Conservation (phyloP, 2,113 vertebrate genomes). For the Ctenomys sociabilis region DNA sequence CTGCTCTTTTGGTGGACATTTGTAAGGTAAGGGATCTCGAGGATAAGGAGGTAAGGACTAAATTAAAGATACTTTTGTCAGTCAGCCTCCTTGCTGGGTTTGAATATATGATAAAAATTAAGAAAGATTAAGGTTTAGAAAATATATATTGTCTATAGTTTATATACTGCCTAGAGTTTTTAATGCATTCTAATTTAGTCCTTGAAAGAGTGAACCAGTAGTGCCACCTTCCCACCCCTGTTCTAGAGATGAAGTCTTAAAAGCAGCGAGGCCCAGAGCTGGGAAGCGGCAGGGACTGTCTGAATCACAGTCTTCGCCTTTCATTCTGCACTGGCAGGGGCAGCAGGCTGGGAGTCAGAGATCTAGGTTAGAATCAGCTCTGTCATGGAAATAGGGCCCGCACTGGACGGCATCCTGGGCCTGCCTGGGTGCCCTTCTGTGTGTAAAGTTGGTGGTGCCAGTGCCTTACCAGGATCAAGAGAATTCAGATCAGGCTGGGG, state of each 20-base stretch:
- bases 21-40: not conserved
- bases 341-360: not conserved
- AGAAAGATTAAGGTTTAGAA: not conserved
- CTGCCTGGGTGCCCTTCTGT: not conserved
- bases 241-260: not conserved
- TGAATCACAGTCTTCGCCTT: not conserved
- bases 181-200: not conserved
- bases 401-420: not conserved
- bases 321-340: not conserved
- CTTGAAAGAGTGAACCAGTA: not conserved
- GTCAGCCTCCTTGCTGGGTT: not conserved
- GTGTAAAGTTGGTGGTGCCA: not conserved
- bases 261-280: not conserved
- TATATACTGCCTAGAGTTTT: not conserved
- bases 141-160: not conserved
- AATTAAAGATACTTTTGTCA: not conserved
- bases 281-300: not conserved
- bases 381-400: not conserved
- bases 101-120: constrained; percentile 4
- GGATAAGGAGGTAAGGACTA: not conserved
- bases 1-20: not conserved
- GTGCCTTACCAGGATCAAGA: not conserved
- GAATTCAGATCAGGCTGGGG: not conserved
- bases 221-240: not conserved
- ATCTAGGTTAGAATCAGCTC: not conserved